A percentile compares a stretch with the other conserved stretches of the same genome.
These are phyloP conservation scores for Prionailurus bengalensis DNA, from an alignment of 2,113 vertebrate species.

Conservation along the genomic window DNA sequence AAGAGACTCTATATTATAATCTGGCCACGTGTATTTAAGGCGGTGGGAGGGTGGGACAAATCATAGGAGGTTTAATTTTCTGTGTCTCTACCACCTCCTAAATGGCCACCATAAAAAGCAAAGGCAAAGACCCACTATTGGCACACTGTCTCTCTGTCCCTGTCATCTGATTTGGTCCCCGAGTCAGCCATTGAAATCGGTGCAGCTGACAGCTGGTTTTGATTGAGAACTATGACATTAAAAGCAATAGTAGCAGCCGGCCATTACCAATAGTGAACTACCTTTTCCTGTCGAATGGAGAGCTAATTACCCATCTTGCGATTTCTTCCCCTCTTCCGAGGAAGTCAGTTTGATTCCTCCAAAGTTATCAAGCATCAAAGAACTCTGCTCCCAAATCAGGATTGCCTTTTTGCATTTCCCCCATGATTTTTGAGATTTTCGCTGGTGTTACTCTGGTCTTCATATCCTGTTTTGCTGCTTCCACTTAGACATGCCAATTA, in stretches of 20 bases:
- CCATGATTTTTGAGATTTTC: slow-evolving; percentile 56
- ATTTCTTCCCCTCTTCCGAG: slow-evolving; percentile 70
- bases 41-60: neutral
- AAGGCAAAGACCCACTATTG: neutral
- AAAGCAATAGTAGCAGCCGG: slow-evolving; percentile 35
- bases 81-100: neutral
- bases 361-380: slow-evolving; percentile 62
- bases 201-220: slow-evolving; percentile 15
- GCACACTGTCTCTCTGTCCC: neutral
- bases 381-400: neutral
- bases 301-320: slow-evolving; percentile 45
- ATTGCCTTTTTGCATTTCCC: slow-evolving; percentile 47
- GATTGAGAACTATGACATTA: neutral
- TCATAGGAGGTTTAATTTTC: neutral
- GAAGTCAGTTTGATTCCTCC: slow-evolving; percentile 44
- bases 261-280: slow-evolving; percentile 6
- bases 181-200: neutral
- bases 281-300: slow-evolving; percentile 48
- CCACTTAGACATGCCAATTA: slow-evolving; percentile 76
- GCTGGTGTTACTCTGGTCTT: slow-evolving; percentile 31
- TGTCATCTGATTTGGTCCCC: slow-evolving; percentile 4
- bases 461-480: slow-evolving; percentile 75
- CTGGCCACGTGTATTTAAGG: neutral
- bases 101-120: neutral
- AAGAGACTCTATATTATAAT: slow-evolving; percentile 36